Evolutionary conservation across 2,113 vertebrate species (phyloP), one percentile per base, ranked within the genome.

Genomic region (Ovibos moschatus): DNA sequence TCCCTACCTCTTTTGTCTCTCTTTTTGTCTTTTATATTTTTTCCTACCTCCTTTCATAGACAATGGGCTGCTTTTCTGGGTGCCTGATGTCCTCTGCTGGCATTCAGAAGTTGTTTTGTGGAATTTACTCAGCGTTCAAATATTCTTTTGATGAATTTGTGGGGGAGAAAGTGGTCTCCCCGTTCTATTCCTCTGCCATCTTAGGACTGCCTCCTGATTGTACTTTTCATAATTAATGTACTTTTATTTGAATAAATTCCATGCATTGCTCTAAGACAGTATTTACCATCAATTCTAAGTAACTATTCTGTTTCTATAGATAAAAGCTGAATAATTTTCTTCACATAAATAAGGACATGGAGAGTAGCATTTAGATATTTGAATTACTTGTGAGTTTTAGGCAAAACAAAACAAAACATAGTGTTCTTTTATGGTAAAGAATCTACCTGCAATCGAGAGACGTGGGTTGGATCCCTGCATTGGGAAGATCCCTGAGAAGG

Each of bases 381-480:
- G 36, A 95, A 79, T 84, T 53, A 43, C 17, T 64, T 64, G 11
- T 78, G 19, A 79, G 27, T 57, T 88, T 27, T 64, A 82, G 47
- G 67, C 12, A 21, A 82, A 62, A 33, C 25, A 57, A 57, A 57
- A 21, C 3, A 19, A 53, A 15, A 43, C 27, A 30, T 27, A 88
- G 2, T 47, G 2, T 55, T 92, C 25, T 84, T 83, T 92, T 25
- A 64, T 55, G 19, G 19, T 36, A 23, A 71, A 71, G n/a, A 71
- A 36, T 71, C n/a, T 36, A 21, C 19, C n/a, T 71, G 67, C n/a
- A 71, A 3, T 71, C 1, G 0, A 21, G 67, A 40, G 67, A 23
- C 2, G 0, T 36, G 67, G 9, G n/a, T 12, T 36, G 19, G n/a
- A 71, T 40, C 19, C 19, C n/a, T 71, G 9, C 9, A 0, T 71